A percentile compares a stretch with the other conserved stretches of the same genome.
Conservation (phyloP, 1,140 invertebrate species). For the Cydia pomonella region DNA sequence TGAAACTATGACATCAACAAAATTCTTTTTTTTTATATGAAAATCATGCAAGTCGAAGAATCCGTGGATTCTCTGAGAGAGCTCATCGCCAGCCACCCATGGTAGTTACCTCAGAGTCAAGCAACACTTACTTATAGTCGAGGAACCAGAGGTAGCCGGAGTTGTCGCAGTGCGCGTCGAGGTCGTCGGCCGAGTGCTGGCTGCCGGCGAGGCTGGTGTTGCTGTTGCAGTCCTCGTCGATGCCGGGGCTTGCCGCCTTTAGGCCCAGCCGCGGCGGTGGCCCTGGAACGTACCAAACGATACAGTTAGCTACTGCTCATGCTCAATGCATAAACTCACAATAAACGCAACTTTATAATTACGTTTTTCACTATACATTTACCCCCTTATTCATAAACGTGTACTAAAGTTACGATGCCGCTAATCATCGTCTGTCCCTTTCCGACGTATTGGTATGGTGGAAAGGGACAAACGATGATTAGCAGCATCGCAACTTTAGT, state of each 20-base stretch:
- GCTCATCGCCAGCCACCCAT: no score
- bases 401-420: no score
- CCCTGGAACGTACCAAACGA: constrained; percentile 58
- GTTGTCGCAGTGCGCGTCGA: constrained; percentile 92
- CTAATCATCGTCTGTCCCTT: no score
- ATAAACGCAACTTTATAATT: no score
- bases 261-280: constrained; percentile 77
- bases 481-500: no score
- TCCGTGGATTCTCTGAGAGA: no score
- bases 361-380: no score
- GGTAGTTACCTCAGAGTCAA: not conserved
- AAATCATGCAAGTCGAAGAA: not conserved
- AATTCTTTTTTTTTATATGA: not conserved
- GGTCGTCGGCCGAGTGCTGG: constrained; percentile 73
- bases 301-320: not conserved
- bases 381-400: no score
- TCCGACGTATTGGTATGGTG: no score
- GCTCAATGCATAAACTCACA: not conserved
- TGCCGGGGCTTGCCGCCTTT: constrained; percentile 75
- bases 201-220: constrained; percentile 75
- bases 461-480: no score
- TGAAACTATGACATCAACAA: not conserved
- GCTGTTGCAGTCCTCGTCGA: constrained; percentile 75
- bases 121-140: constrained; percentile 87
- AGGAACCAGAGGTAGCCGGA: constrained; percentile 94